Evolutionary conservation across 2,888 invertebrate species (phyloP), one percentile per base, ranked within the genome.

Genomic region (Carpatolechia fugitivella): DNA sequence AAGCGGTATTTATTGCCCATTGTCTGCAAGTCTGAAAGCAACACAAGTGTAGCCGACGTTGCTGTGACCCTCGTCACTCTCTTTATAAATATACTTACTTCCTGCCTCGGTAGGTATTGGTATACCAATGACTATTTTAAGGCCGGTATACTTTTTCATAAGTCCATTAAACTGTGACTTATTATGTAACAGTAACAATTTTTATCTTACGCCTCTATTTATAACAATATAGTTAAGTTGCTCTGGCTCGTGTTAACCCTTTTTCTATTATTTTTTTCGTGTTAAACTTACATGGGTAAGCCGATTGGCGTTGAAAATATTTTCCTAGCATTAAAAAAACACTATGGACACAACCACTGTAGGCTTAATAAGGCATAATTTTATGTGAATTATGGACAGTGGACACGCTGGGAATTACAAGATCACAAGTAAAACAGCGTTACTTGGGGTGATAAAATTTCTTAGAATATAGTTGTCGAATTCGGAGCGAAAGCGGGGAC

Each of bases 51-150:
- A 65, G 59, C 65, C 61, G 80, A 78, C 80, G 65, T 70, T 62
- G 64, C 68, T 63, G 60, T 64, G 78, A 85, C 85, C 85, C 85
- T 83, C 77, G 82, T 85, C 85, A 62, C 60, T 67, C 69, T 63
- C 68, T 67, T 74, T 68, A 71, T 78, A 76, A 77, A 77, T 76
- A 78, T 38, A 36, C 36, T 14, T 7, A 3, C 53, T 52, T 47
- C 31, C 16, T 49, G 20, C 11, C 24, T 10, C 48, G 10, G 40
- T 16, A 36, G 31, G 40, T 10, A 16, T 16, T 14, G 8, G 30
- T 40, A 38, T 13, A n/a, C 33, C 16, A 33, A 38, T 35, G 20
- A 50, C 50, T 50, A 50, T 50, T 50, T 20, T n/a, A n/a, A 38
- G 50, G 38, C 8, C 46, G 13, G 36, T 16, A 18, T 20, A 35